Conservation (phyloP, 2,888 invertebrate species). For the Hirudinaria manillensis region DNA sequence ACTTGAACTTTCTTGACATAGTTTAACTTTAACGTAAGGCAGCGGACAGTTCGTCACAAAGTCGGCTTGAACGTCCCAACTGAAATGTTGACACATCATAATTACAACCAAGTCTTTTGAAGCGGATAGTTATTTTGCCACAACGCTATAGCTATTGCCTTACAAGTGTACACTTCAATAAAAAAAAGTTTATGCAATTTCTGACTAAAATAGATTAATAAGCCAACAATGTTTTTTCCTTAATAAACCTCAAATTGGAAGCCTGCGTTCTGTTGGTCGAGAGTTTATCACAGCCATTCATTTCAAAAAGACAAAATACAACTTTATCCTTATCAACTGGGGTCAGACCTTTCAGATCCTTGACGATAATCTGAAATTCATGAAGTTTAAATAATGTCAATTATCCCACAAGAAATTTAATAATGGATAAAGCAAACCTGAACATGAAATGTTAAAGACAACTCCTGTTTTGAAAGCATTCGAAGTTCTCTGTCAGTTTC, state of each 20-base stretch:
- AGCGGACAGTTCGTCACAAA: constrained; percentile 24
- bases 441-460: constrained; percentile 21
- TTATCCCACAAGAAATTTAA: background rate
- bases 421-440: background rate
- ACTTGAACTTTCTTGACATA: constrained; percentile 22
- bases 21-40: constrained; percentile 16
- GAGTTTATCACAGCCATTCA: constrained; percentile 21
- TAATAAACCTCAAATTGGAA: constrained; percentile 15
- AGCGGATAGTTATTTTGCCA: too few relatives aligned
- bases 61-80: constrained; percentile 29
- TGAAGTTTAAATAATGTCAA: background rate
- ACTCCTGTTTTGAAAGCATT: constrained; percentile 20
- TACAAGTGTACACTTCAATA: background rate
- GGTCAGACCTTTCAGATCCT: constrained; percentile 23
- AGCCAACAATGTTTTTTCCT: background rate
- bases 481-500: constrained; percentile 1
- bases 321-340: background rate
- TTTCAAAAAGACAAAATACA: constrained; percentile 25
- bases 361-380: background rate
- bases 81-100: background rate
- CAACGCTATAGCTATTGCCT: background rate
- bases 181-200: background rate
- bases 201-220: too few relatives aligned
- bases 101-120: background rate
- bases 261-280: constrained; percentile 16